Evolutionary conservation across 2,797 vertebrate genomes (phyloP).

Genomic region (Merluccius polli): DNA sequence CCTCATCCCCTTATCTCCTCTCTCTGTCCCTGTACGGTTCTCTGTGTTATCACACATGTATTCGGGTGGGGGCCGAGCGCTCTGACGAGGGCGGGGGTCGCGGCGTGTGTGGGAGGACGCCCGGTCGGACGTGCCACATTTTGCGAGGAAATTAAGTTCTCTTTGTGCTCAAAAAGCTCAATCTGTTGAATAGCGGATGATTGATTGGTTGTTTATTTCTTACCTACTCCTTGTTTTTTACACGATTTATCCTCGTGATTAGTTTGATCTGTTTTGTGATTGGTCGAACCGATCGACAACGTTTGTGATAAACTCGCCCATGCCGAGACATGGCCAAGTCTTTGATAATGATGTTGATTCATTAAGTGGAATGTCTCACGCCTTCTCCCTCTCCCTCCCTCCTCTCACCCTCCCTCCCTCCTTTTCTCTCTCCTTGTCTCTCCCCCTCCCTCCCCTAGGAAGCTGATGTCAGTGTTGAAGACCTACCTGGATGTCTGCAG

Average conservation of each 20-base stretch:
- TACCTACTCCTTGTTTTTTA: neutral
- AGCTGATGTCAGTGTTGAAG: slow-evolving; percentile 94
- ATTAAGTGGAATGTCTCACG: neutral
- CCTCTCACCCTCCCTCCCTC: neutral
- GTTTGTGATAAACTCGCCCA: neutral
- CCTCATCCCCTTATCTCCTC: too few relatives aligned
- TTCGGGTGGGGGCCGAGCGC: too few relatives aligned
- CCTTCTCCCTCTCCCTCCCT: slow-evolving; percentile 6
- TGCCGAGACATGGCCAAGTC: neutral
- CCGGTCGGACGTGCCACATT: slow-evolving; percentile 12
- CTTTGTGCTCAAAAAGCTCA: slow-evolving; percentile 44
- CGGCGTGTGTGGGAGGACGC: slow-evolving; percentile 29
- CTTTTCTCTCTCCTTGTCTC: neutral
- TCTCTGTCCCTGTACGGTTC: too few relatives aligned
- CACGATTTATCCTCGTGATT: neutral
- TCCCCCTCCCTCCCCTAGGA: slow-evolving; percentile 70
- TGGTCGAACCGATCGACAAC: too few relatives aligned
- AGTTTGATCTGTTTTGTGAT: too few relatives aligned
- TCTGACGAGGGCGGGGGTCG: too few relatives aligned
- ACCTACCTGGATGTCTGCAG: slow-evolving; percentile 91
- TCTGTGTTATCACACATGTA: too few relatives aligned
- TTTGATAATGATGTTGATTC: too few relatives aligned
- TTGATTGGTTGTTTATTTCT: slow-evolving; percentile 35
- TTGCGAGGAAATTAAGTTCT: slow-evolving; percentile 46
- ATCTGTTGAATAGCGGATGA: slow-evolving; percentile 55